phyloP scores from a whole-genome alignment of 1,140 invertebrate species.

The Sarcophaga peregrina region DNA sequence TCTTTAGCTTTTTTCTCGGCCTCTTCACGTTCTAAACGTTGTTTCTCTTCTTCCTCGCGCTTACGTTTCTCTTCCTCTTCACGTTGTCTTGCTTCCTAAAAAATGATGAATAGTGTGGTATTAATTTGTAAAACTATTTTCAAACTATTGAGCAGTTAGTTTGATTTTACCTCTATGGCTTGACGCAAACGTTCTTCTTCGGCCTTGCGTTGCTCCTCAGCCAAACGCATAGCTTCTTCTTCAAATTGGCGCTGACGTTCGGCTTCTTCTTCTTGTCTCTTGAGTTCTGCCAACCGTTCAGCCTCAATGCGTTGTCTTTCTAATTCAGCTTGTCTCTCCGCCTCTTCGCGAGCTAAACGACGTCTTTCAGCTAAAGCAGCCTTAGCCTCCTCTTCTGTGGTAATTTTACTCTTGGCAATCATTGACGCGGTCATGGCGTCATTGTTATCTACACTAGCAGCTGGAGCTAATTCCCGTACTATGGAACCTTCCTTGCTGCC shows the following conservation, averaged over 20 bases:
- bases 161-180: slow-evolving; percentile 73
- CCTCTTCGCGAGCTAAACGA: slow-evolving; percentile 84
- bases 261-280: slow-evolving; percentile 85
- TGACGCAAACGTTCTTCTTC: slow-evolving; percentile 80
- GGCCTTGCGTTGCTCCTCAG: slow-evolving; percentile 76
- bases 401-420: slow-evolving; percentile 77
- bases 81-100: slow-evolving; percentile 71
- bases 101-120: not conserved
- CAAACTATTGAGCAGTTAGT: not conserved
- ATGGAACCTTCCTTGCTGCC: slow-evolving; percentile 63
- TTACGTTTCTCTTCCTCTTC: slow-evolving; percentile 74
- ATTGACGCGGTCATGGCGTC: slow-evolving; percentile 71
- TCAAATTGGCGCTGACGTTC: slow-evolving; percentile 82
- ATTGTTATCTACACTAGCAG: slow-evolving; percentile 49
- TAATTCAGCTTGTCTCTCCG: slow-evolving; percentile 85
- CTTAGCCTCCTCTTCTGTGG: slow-evolving; percentile 90
- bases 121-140: not conserved
- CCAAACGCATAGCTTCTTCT: slow-evolving; percentile 78
- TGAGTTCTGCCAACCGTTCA: slow-evolving; percentile 78
- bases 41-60: slow-evolving; percentile 75
- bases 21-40: slow-evolving; percentile 81
- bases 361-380: slow-evolving; percentile 87
- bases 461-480: slow-evolving; percentile 59
- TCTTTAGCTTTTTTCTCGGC: slow-evolving; percentile 79
- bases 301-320: slow-evolving; percentile 81